Conservation (phyloP, 2,113 vertebrate species). For the Leucosticte australis region DNA sequence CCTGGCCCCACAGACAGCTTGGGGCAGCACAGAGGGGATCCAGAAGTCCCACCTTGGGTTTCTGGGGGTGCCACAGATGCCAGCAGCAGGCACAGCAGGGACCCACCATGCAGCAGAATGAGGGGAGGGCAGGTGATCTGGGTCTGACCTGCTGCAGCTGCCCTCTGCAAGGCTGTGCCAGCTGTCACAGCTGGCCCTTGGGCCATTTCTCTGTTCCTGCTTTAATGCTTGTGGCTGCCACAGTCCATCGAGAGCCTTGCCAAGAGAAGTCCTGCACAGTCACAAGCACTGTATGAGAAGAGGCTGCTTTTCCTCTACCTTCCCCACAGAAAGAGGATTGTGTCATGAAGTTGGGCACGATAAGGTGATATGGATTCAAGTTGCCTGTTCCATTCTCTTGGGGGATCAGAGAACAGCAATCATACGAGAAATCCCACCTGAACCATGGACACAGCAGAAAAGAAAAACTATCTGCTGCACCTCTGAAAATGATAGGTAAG, state of each 20-base stretch:
- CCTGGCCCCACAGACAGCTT: fast-evolving
- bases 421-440: neutral
- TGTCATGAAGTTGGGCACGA: neutral
- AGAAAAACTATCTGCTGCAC: neutral
- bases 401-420: neutral
- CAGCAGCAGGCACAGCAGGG: neutral
- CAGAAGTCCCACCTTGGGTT: too few species aligned
- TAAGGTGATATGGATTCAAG: neutral
- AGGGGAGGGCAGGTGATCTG: neutral
- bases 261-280: neutral
- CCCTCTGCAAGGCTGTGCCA: neutral
- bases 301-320: neutral
- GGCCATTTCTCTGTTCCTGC: neutral
- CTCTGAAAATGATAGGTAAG: neutral
- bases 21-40: neutral
- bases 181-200: neutral
- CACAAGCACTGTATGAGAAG: neutral
- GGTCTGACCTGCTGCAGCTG: neutral
- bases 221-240: neutral
- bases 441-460: neutral
- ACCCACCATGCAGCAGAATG: neutral
- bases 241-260: neutral
- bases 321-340: neutral
- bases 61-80: neutral
- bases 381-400: neutral